Base-by-base conservation (phyloP, 2,888 invertebrate species). In the Volucella zonaria region DNA sequence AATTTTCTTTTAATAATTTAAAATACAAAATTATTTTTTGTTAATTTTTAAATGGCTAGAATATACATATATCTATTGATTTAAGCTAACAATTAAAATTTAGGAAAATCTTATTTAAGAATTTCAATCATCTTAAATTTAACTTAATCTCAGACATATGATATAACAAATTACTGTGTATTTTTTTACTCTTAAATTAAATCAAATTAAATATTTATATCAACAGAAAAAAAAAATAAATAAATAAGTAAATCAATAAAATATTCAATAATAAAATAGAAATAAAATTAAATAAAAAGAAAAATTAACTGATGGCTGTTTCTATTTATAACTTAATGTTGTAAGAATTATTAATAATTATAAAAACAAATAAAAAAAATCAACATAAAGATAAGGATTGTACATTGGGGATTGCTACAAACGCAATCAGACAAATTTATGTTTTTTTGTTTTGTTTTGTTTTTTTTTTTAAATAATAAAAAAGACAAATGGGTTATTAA, bases 221-320 rank as follows among this genome's bases (percentile, higher is more conserved):
- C 11, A n/a, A 12, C 62, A 45, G 42, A 73, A 38, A 52, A 14
- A 43, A 15, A 31, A 61, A 42, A 12, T 49, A 18, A 67, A 8
- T 43, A 10, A 58, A n/a, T 23, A 23, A 23, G 18, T 51, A n/a
- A 47, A 47, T 18, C n/a, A 9, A 45, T 70, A 66, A 31, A 59
- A 66, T 73, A 54, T 11, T 1, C 51, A 38, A 38, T 10, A 14
- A 11, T 38, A 15, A 11, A 47, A 47, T 8, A 12, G 8, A 14
- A 51, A 56, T 3, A 18, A 10, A 64, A 61, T 23, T 23, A 23
- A 23, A 23, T 23, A 23, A 2, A 23, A 23, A 23, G 49, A 62
- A 47, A 45, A 79, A 77, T 10, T 62, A 83, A 83, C 83, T 80
- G 83, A 83, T 80, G 83, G 83, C 83, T 83, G 83, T 83, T 83